Percentiles rank a stretch among this genome's conserved stretches.
These are phyloP conservation scores for Galerucella nymphaeae DNA, from an alignment of 2,888 invertebrate species.

Conservation along the genomic window DNA sequence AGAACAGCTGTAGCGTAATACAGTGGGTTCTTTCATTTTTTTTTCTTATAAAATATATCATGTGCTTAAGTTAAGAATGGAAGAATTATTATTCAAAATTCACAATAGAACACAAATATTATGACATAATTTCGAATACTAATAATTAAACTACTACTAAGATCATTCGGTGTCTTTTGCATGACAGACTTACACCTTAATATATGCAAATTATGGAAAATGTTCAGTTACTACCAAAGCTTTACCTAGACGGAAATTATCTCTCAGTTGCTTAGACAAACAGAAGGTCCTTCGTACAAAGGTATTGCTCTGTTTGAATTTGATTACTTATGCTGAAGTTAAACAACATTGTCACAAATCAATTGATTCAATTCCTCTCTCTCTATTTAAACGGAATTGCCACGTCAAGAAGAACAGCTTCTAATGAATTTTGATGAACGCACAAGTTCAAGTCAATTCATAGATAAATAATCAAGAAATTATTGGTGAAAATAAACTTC, in stretches of 20 bases:
- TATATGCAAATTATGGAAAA: conserved; percentile 54
- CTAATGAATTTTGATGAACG: conserved; percentile 27
- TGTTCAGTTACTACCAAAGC: conserved; percentile 13
- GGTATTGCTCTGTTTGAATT: conserved; percentile 52
- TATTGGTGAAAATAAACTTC: too few relatives aligned
- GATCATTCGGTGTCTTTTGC: conserved; percentile 48
- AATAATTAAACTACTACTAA: conserved; percentile 46
- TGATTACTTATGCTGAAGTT: conserved; percentile 48
- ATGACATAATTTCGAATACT: conserved; percentile 46
- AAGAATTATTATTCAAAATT: conserved; percentile 1
- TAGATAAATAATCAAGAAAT: too few relatives aligned
- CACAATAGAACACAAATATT: conserved; percentile 47
- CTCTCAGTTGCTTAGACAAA: conserved; percentile 53
- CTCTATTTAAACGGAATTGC: neutral
- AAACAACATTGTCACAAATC: conserved; percentile 46
- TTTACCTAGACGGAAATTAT: conserved; percentile 45
- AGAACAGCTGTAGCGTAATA: conserved; percentile 20
- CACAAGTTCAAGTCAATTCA: too few relatives aligned
- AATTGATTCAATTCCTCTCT: conserved; percentile 42
- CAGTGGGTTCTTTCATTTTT: conserved; percentile 11
- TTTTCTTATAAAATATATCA: neutral
- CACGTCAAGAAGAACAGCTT: neutral
- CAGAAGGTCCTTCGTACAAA: conserved; percentile 48
- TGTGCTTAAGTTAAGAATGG: neutral
- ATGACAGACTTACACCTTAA: conserved; percentile 47